Percentiles rank a stretch among this genome's conserved stretches.
Evolutionary conservation across 2,113 vertebrate genomes (phyloP).

Genomic region (Nettapus auritus): DNA sequence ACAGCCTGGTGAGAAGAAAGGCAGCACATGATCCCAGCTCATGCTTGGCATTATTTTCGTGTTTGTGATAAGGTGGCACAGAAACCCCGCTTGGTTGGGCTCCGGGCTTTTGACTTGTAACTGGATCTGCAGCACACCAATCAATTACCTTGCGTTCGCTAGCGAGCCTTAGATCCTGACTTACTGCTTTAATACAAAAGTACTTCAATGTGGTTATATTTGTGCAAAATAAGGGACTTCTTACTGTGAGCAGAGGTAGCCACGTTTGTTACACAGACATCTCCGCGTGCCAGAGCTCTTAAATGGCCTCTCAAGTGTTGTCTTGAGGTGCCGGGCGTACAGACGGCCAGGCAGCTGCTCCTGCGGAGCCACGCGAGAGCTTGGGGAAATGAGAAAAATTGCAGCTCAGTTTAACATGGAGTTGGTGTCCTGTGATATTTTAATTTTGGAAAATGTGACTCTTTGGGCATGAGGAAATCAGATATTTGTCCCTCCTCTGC

Average conservation of each 20-base stretch:
- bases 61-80: neutral
- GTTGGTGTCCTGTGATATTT: accelerated
- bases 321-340: neutral
- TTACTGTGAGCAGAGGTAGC: neutral
- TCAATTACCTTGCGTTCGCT: accelerated
- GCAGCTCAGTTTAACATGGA: neutral
- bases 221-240: neutral
- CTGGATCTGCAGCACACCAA: accelerated
- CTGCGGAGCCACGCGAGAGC: accelerated
- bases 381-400: neutral
- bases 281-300: neutral
- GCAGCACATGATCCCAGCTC: neutral
- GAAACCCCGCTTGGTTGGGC: neutral
- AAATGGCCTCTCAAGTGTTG: neutral
- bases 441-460: neutral
- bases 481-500: neutral
- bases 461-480: accelerated
- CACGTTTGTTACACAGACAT: neutral
- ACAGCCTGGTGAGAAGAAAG: neutral
- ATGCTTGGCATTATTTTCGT: neutral
- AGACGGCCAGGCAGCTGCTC: neutral
- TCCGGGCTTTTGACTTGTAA: neutral
- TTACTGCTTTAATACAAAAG: accelerated
- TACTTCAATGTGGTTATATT: neutral
- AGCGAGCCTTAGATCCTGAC: neutral